Conservation (phyloP, 2,797 vertebrate genomes). For the Nothura maculosa region DNA sequence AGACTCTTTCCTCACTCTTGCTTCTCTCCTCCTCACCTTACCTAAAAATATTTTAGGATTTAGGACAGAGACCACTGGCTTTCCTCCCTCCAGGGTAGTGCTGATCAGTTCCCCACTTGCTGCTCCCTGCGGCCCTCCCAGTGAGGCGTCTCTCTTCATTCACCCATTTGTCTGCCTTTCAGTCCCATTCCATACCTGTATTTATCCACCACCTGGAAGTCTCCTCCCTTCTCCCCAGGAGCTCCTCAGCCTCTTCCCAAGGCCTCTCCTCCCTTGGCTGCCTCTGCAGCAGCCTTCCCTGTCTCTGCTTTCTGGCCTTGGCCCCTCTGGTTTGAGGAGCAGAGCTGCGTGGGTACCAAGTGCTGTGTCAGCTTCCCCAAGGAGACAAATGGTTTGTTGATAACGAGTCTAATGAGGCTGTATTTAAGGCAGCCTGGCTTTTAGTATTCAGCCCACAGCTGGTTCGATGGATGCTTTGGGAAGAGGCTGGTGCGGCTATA, state of each 20-base stretch:
- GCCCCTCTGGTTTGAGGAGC: neutral
- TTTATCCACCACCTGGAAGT: neutral
- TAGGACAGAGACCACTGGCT: rapidly evolving
- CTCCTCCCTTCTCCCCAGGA: neutral
- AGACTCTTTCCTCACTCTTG: neutral
- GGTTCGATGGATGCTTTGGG: neutral
- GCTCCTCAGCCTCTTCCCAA: neutral
- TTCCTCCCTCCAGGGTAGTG: neutral
- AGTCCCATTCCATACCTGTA: neutral
- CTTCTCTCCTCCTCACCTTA: neutral
- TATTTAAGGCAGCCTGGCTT: constrained; percentile 34
- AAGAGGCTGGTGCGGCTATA: neutral
- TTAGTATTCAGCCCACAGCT: constrained; percentile 19
- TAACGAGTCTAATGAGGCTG: constrained; percentile 22
- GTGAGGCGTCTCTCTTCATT: neutral
- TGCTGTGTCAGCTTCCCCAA: constrained; percentile 25
- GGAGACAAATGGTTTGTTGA: constrained; percentile 2
- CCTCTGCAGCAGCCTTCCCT: neutral
- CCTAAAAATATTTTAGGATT: neutral
- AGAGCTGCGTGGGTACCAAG: neutral
- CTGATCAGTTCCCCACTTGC: neutral
- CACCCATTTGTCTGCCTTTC: neutral
- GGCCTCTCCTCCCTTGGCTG: neutral
- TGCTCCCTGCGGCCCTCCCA: rapidly evolving
- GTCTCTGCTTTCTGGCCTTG: neutral